Evolutionary conservation across 2,888 invertebrate species (phyloP).

Genomic region (Onthophagus sagittarius): DNA sequence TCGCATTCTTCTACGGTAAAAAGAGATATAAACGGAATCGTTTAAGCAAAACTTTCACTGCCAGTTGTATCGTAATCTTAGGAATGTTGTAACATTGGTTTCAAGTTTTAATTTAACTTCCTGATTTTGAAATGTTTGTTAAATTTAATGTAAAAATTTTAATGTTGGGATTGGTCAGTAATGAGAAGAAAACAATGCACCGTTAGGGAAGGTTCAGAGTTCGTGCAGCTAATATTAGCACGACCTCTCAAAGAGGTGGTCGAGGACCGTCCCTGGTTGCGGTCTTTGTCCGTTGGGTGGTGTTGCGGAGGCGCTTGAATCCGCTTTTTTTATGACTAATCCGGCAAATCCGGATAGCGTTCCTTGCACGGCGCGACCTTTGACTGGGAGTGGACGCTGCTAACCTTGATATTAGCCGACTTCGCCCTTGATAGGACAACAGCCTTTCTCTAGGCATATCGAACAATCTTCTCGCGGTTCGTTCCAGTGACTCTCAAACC

Average conservation of each 20-base stretch:
- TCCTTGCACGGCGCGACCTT: constrained; percentile 25
- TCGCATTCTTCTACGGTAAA: too few species aligned
- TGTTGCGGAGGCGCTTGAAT: constrained; percentile 23
- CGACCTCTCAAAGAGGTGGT: neutral
- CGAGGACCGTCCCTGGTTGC: neutral
- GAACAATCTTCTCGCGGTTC: neutral
- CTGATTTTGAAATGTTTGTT: too few species aligned
- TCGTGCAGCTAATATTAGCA: neutral
- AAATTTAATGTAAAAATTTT: too few species aligned
- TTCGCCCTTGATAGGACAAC: constrained; percentile 32
- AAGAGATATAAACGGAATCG: too few species aligned
- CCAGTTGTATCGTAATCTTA: too few species aligned
- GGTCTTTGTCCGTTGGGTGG: constrained; percentile 18
- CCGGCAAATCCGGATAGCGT: constrained; percentile 30
- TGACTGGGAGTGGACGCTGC: constrained; percentile 26
- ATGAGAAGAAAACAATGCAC: neutral
- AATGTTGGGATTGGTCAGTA: neutral
- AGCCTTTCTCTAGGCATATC: constrained; percentile 25
- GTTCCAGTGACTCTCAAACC: neutral
- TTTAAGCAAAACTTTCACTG: too few species aligned
- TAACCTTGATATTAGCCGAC: constrained; percentile 28
- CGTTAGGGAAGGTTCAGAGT: neutral
- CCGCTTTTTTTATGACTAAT: constrained; percentile 19
- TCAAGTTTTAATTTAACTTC: too few species aligned
- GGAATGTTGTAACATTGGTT: too few species aligned